A percentile compares a stretch with the other conserved stretches of the same genome.
Conservation (phyloP, 2,113 vertebrate species). For the Pimephales promelas region DNA sequence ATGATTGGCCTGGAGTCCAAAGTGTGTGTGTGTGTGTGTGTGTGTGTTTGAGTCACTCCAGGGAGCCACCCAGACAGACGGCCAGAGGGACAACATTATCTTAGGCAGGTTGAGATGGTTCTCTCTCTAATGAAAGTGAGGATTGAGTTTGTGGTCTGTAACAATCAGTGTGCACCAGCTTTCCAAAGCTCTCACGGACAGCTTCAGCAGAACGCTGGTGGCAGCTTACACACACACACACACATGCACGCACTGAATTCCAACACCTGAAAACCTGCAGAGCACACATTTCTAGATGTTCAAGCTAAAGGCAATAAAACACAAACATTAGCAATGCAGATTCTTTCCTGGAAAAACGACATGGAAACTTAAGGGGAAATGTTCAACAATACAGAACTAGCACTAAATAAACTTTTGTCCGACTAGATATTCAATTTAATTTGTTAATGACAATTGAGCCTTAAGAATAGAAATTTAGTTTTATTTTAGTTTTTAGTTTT, state of each 20-base stretch:
- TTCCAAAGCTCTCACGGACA: neutral
- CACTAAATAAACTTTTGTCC: neutral
- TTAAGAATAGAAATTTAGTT: neutral
- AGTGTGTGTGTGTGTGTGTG: slow-evolving; percentile 4
- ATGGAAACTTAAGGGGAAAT: neutral
- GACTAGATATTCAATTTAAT: neutral
- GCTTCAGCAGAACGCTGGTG: neutral
- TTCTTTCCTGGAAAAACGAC: neutral
- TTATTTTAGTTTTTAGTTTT: too few species aligned
- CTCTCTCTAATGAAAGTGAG: slow-evolving; percentile 32
- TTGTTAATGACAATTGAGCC: neutral
- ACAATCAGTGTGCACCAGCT: slow-evolving; percentile 24
- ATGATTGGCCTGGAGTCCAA: slow-evolving; percentile 1
- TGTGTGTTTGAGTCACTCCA: neutral
- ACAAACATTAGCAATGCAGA: too few species aligned
- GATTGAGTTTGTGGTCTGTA: slow-evolving; percentile 17
- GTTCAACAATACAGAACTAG: neutral
- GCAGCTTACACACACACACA: neutral
- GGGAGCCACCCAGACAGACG: neutral
- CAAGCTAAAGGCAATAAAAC: neutral
- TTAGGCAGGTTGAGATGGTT: slow-evolving; percentile 20
- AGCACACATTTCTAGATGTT: neutral
- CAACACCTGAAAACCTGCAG: neutral
- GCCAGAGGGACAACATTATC: slow-evolving; percentile 16
- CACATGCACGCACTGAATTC: neutral